These are phyloP conservation scores for Cyanocitta stelleri DNA, from an alignment of 2,113 vertebrate species.

Conservation along the genomic window DNA sequence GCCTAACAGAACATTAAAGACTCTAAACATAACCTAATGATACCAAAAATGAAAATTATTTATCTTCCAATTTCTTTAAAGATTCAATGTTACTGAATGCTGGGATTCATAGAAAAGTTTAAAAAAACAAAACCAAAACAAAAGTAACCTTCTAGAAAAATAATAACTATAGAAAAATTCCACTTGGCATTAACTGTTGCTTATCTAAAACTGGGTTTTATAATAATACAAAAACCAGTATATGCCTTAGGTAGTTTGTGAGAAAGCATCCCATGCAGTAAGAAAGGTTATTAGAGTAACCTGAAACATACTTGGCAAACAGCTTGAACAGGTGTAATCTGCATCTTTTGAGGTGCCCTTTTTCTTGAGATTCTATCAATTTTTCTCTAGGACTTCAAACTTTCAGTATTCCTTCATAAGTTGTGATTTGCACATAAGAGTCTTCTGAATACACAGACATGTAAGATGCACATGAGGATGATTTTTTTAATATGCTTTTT, in stretches of 20 bases:
- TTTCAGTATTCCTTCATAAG: background rate
- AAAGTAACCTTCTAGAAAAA: background rate
- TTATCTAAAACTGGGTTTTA: constrained; percentile 37
- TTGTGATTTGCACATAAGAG: background rate
- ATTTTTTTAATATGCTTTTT: background rate
- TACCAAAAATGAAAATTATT: background rate
- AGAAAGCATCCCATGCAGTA: constrained; percentile 5
- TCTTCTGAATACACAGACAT: background rate
- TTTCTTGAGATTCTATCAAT: background rate
- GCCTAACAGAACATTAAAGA: background rate
- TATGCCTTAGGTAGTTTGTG: constrained; percentile 29
- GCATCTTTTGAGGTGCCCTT: constrained; percentile 2
- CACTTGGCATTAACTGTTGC: constrained; percentile 49
- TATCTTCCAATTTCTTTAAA: constrained; percentile 54
- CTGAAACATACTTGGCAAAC: constrained; percentile 5
- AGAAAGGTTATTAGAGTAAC: constrained; percentile 29
- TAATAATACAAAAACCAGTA: constrained; percentile 1
- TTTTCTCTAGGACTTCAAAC: background rate
- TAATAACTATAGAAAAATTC: constrained; percentile 36
- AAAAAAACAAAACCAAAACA: background rate
- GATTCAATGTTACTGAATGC: constrained; percentile 50
- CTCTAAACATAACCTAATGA: background rate
- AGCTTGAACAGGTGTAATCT: constrained; percentile 51
- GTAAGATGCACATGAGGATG: background rate
- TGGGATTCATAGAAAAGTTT: constrained; percentile 49